Evolutionary conservation across 2,797 vertebrate genomes (phyloP).

Genomic region (Tenualosa ilisha): DNA sequence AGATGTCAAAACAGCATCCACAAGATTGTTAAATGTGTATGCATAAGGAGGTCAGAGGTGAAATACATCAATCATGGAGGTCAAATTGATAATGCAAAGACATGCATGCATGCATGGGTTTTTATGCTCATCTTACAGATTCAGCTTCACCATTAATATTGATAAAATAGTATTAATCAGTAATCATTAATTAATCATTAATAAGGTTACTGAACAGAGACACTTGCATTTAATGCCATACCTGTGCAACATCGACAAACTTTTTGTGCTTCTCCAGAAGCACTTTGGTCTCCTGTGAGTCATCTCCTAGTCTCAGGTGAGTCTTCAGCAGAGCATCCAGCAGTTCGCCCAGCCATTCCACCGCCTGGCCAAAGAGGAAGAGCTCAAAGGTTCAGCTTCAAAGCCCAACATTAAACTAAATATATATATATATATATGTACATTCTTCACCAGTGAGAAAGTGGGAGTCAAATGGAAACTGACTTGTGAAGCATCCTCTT

Average conservation of each 20-base stretch:
- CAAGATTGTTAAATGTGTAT: too few species aligned
- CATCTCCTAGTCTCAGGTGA: conserved; percentile 89
- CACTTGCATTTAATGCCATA: conserved; percentile 55
- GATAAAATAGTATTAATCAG: too few species aligned
- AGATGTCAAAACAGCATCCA: too few species aligned
- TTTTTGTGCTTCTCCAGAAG: conserved; percentile 97
- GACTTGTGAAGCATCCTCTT: conserved; percentile 97
- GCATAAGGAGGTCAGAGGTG: too few species aligned
- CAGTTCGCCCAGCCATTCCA: conserved; percentile 95
- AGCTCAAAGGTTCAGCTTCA: not conserved
- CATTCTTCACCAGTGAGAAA: not conserved
- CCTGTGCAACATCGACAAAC: conserved; percentile 99
- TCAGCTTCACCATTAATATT: too few species aligned
- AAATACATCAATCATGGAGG: too few species aligned
- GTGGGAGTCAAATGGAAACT: conserved; percentile 28
- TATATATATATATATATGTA: too few species aligned
- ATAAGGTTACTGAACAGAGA: not conserved
- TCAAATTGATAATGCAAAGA: too few species aligned
- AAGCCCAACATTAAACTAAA: not conserved
- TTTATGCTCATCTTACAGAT: not conserved
- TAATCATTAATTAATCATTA: too few species aligned
- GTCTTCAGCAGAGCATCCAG: conserved; percentile 95
- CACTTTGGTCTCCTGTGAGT: conserved; percentile 91
- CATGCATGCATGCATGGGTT: too few species aligned
- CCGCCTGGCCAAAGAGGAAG: conserved; percentile 72